Evolutionary conservation across 2,113 vertebrate species (phyloP).

Genomic region (Amazona guildingii): DNA sequence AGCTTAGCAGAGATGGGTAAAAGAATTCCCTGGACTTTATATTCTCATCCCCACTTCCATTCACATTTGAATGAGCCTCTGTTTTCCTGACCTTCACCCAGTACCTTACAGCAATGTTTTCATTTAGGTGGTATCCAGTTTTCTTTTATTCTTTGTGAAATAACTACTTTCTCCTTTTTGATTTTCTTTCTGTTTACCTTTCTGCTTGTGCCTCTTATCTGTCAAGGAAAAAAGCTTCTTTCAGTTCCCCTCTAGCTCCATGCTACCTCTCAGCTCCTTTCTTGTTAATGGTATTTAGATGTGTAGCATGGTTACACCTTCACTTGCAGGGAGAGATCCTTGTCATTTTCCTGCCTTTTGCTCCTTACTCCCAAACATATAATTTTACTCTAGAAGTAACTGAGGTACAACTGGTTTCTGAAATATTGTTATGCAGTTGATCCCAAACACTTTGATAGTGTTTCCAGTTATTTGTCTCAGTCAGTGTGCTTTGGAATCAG

Average conservation of each 20-base stretch:
- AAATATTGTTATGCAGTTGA: neutral
- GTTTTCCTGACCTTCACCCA: neutral
- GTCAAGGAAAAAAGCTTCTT: neutral
- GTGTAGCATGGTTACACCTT: neutral
- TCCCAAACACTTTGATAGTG: neutral
- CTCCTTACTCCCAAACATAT: neutral
- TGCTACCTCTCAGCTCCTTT: neutral
- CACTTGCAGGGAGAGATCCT: neutral
- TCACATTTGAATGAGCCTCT: neutral
- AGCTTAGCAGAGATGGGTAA: conserved; percentile 93
- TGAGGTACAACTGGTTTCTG: neutral
- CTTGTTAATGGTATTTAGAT: neutral
- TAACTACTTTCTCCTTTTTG: neutral
- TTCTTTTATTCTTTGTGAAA: neutral
- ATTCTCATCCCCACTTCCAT: neutral
- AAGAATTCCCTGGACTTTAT: neutral
- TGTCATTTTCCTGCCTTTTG: neutral
- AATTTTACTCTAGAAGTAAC: neutral
- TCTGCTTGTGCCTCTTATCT: neutral
- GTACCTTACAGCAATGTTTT: neutral
- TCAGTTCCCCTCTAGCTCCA: neutral
- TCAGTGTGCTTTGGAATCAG: neutral
- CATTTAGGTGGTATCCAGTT: neutral
- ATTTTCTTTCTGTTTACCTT: neutral
- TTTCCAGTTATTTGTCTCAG: neutral